These are phyloP conservation scores for Schlechtendalia chinensis DNA, from an alignment of 1,140 invertebrate species.

Conservation along the genomic window DNA sequence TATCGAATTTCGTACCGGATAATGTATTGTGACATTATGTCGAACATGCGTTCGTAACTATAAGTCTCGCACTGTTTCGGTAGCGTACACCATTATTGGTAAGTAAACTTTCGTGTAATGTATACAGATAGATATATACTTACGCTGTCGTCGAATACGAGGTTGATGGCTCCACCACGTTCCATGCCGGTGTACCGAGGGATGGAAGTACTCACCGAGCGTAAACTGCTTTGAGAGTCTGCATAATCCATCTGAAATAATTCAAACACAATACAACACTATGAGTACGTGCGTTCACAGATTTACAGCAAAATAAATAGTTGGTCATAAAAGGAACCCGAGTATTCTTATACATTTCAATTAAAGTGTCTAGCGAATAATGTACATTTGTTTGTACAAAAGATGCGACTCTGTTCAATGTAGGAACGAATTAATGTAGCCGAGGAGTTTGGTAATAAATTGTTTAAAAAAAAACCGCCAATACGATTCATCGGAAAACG, in stretches of 20 bases:
- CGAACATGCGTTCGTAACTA: too few relatives aligned
- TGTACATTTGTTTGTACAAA: neutral
- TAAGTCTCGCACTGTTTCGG: too few relatives aligned
- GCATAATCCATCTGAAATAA: conserved; percentile 76
- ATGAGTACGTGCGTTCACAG: too few relatives aligned
- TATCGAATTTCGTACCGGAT: too few relatives aligned
- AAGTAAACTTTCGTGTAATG: too few relatives aligned
- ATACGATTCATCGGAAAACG: too few relatives aligned
- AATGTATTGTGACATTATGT: too few relatives aligned
- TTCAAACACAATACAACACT: neutral
- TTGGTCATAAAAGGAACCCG: too few relatives aligned
- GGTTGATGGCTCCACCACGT: conserved; percentile 60
- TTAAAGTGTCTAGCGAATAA: too few relatives aligned
- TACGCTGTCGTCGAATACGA: conserved; percentile 65
- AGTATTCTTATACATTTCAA: too few relatives aligned
- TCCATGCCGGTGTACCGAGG: conserved; percentile 58
- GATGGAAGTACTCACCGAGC: conserved; percentile 40
- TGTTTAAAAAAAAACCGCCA: neutral
- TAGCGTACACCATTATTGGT: too few relatives aligned
- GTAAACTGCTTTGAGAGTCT: conserved; percentile 56
- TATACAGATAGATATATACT: conserved; percentile 53
- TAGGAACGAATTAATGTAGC: neutral
- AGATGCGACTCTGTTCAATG: neutral
- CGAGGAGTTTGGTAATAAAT: neutral
- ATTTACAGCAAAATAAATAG: too few relatives aligned